These are phyloP conservation scores for Congeria kusceri DNA, from an alignment of 2,888 invertebrate genomes.

Conservation along the genomic window DNA sequence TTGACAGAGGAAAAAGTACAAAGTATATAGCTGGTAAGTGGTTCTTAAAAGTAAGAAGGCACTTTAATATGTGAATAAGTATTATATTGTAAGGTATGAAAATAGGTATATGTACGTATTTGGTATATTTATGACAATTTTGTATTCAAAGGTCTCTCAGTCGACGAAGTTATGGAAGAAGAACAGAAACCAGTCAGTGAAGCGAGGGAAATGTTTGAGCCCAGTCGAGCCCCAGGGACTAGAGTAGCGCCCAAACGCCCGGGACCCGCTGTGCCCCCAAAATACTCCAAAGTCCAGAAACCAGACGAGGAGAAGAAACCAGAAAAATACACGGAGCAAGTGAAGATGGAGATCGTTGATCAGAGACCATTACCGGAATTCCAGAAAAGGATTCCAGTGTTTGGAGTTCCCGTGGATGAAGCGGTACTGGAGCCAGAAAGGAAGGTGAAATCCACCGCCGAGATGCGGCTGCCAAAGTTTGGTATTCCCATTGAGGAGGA, in stretches of 20 bases:
- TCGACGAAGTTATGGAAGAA: slow-evolving; percentile 47
- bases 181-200: slow-evolving; percentile 75
- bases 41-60: too few relatives aligned
- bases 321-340: slow-evolving; percentile 71
- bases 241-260: slow-evolving; percentile 62
- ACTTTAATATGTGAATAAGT: too few relatives aligned
- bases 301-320: slow-evolving; percentile 69
- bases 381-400: slow-evolving; percentile 76
- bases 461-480: slow-evolving; percentile 74
- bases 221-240: slow-evolving; percentile 68
- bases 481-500: slow-evolving; percentile 65
- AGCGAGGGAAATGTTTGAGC: slow-evolving; percentile 69
- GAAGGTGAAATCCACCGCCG: slow-evolving; percentile 49
- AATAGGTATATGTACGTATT: too few relatives aligned
- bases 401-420: slow-evolving; percentile 65
- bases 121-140: too few relatives aligned
- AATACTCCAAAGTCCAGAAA: slow-evolving; percentile 74
- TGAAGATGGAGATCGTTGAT: slow-evolving; percentile 75
- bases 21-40: too few relatives aligned
- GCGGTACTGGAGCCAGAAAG: slow-evolving; percentile 48
- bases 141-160: too few relatives aligned
- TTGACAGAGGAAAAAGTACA: too few relatives aligned
- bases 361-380: slow-evolving; percentile 70
- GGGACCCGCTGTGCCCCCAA: slow-evolving; percentile 69
- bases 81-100: too few relatives aligned